Percentiles rank a stretch among this genome's conserved stretches.
These are phyloP conservation scores for Danio choprae DNA, from an alignment of 2,797 vertebrate genomes.

Conservation along the genomic window DNA sequence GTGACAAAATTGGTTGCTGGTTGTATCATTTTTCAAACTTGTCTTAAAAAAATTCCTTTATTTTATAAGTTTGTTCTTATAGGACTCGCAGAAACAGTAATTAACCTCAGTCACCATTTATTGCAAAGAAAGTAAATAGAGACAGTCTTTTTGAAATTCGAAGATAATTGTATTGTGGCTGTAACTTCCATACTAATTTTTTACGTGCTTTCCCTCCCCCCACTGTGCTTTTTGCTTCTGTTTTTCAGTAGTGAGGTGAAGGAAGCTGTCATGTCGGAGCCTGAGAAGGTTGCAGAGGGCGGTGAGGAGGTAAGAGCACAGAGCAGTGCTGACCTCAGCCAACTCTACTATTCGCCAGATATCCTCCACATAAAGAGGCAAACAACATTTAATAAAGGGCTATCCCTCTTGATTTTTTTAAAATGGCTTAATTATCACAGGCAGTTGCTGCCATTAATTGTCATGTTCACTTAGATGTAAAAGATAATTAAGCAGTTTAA, in stretches of 20 bases:
- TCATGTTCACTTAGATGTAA: background rate
- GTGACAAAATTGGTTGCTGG: no score
- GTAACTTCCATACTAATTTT: background rate
- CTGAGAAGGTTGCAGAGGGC: conserved; percentile 72
- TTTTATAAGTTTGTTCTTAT: no score
- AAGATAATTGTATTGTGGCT: background rate
- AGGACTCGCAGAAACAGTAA: no score
- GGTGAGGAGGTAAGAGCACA: conserved; percentile 78
- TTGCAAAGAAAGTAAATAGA: background rate
- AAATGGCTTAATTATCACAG: background rate
- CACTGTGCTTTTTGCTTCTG: background rate
- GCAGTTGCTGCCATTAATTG: background rate
- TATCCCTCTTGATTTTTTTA: background rate
- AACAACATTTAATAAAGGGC: conserved; percentile 7
- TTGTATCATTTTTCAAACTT: no score
- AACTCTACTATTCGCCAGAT: conserved; percentile 12
- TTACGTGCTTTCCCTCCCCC: background rate
- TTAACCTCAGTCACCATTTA: background rate
- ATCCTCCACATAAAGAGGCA: conserved; percentile 14
- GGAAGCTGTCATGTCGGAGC: conserved; percentile 70
- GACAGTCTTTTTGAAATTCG: background rate
- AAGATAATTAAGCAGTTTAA: background rate
- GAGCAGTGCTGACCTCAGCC: conserved; percentile 6
- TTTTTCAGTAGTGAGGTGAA: conserved; percentile 69
- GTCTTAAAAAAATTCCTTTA: no score